Conservation (phyloP, 2,113 vertebrate genomes). For the Pholis gunnellus region DNA sequence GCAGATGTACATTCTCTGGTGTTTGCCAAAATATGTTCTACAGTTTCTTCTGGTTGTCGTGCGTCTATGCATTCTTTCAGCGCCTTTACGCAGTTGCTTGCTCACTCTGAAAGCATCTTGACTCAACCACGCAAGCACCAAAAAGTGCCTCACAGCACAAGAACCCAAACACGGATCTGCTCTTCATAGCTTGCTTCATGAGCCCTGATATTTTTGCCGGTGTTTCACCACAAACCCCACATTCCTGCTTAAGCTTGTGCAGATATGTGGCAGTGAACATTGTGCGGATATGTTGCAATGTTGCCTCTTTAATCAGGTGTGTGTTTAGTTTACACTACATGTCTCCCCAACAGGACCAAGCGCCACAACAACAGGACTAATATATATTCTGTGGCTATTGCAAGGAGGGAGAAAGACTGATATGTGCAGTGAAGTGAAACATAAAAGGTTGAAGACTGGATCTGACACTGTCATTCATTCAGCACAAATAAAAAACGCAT, state of each 20-base stretch:
- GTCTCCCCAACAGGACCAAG: slow-evolving; percentile 57
- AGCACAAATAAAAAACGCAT: slow-evolving; percentile 59
- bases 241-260: background rate
- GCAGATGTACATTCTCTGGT: background rate
- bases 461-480: slow-evolving; percentile 79
- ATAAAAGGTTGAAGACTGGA: slow-evolving; percentile 72
- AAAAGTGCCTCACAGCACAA: background rate
- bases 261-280: background rate
- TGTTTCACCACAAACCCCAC: background rate
- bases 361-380: slow-evolving; percentile 63
- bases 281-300: background rate
- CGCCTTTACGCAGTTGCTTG: background rate
- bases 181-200: too few species aligned
- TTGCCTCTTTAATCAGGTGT: slow-evolving; percentile 18
- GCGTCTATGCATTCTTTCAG: background rate
- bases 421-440: slow-evolving; percentile 79
- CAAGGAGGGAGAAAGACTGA: slow-evolving; percentile 60
- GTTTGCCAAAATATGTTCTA: background rate
- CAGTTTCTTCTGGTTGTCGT: background rate
- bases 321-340: slow-evolving; percentile 43
- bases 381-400: slow-evolving; percentile 66
- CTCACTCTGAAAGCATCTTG: background rate
- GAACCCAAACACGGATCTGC: background rate
- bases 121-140: background rate
- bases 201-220: background rate